Evolutionary conservation across 2,888 invertebrate genomes (phyloP).

Genomic region (Scrobipalpa atriplicella): DNA sequence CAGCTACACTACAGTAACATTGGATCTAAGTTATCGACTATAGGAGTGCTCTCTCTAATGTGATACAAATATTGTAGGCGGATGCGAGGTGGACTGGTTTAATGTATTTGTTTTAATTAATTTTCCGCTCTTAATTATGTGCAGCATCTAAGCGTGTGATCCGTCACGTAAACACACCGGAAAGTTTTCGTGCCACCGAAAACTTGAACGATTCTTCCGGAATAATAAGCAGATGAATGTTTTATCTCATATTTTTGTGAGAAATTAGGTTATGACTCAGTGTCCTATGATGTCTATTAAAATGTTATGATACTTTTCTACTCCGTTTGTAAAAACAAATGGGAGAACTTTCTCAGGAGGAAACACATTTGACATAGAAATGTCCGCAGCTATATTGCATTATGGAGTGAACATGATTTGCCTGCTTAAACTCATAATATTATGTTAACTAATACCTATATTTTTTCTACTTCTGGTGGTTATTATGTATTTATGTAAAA

Average conservation of each 20-base stretch:
- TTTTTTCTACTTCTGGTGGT: too few relatives aligned
- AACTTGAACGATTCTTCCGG: not conserved
- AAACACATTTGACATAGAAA: too few relatives aligned
- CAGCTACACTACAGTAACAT: slow-evolving; percentile 29
- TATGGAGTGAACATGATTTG: too few relatives aligned
- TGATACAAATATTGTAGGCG: slow-evolving; percentile 12
- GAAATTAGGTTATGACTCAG: not conserved
- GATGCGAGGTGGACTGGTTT: slow-evolving; percentile 13
- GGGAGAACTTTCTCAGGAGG: too few relatives aligned
- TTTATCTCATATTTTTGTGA: not conserved
- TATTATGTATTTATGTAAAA: too few relatives aligned
- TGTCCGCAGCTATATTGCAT: too few relatives aligned
- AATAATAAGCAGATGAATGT: slow-evolving; percentile 7
- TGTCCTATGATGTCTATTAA: too few relatives aligned
- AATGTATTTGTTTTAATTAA: not conserved
- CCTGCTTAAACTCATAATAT: too few relatives aligned
- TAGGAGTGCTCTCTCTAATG: slow-evolving; percentile 28
- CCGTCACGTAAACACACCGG: slow-evolving; percentile 7
- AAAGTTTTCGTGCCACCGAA: not conserved
- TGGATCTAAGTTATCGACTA: slow-evolving; percentile 16
- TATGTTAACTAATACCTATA: too few relatives aligned
- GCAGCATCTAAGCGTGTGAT: not conserved
- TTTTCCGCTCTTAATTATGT: slow-evolving; percentile 8
- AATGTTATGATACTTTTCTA: too few relatives aligned
- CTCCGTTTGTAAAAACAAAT: too few relatives aligned